Evolutionary conservation across 1,140 invertebrate genomes (phyloP).

Genomic region (Argopecten irradians): DNA sequence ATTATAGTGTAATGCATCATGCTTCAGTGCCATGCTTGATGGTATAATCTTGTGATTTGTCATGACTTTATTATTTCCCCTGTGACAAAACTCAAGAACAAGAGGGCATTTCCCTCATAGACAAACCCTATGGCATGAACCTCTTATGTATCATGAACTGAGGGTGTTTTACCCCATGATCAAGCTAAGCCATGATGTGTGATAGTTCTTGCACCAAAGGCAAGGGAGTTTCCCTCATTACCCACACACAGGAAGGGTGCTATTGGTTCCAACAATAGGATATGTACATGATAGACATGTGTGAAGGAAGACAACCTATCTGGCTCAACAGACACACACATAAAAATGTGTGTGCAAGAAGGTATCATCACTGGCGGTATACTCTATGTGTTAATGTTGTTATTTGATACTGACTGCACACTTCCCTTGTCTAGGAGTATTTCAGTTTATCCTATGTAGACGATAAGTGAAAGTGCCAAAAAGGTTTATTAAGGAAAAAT

Average conservation of each 20-base stretch:
- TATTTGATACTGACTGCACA: background rate
- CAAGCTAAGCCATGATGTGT: no score
- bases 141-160: no score
- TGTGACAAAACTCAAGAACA: no score
- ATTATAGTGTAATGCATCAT: no score
- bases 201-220: no score
- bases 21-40: no score
- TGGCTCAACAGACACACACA: background rate
- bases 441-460: background rate
- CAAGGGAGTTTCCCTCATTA: background rate
- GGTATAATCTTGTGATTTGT: no score
- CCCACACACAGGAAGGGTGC: background rate
- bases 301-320: background rate
- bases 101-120: no score
- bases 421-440: background rate
- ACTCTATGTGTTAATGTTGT: background rate
- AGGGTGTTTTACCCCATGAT: no score
- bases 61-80: no score
- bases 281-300: background rate
- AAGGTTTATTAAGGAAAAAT: background rate
- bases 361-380: background rate
- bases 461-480: background rate
- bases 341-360: background rate
- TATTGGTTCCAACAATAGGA: background rate
- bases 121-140: no score